Percentiles rank a stretch among this genome's conserved stretches.
Evolutionary conservation across 2,888 invertebrate genomes (phyloP).

Genomic region (Eupithecia pulchellata): DNA sequence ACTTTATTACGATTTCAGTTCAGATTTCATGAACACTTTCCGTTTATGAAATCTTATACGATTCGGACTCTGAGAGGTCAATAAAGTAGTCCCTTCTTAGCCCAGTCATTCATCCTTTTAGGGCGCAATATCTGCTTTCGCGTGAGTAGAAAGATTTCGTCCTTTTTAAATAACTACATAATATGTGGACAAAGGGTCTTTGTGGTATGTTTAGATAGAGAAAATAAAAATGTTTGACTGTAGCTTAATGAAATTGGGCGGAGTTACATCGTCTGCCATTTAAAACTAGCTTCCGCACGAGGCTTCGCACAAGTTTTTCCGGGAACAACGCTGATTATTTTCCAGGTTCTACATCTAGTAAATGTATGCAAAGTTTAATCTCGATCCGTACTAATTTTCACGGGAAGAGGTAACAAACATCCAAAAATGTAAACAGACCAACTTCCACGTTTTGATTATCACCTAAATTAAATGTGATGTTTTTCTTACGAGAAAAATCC

Average conservation of each 20-base stretch:
- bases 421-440: too few relatives aligned
- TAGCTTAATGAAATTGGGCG: conserved; percentile 16
- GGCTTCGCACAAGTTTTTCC: neutral
- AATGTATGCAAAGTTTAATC: neutral
- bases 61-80: conserved; percentile 14
- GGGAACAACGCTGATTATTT: neutral
- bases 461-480: neutral
- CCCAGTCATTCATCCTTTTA: conserved; percentile 22
- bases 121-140: conserved; percentile 29
- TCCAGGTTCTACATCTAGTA: neutral
- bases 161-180: conserved; percentile 34
- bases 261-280: neutral
- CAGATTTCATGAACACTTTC: conserved; percentile 4
- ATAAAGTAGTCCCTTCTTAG: conserved; percentile 21
- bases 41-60: conserved; percentile 13
- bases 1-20: conserved; percentile 8
- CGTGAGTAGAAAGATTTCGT: conserved; percentile 34
- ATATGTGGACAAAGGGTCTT: conserved; percentile 12
- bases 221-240: conserved; percentile 18
- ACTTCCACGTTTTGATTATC: too few relatives aligned
- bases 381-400: too few relatives aligned
- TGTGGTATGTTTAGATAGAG: conserved; percentile 20
- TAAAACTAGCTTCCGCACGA: neutral
- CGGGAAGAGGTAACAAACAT: too few relatives aligned
- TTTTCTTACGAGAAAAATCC: neutral